Evolutionary conservation across 2,888 invertebrate genomes (phyloP).

Genomic region (Fragum fragum): DNA sequence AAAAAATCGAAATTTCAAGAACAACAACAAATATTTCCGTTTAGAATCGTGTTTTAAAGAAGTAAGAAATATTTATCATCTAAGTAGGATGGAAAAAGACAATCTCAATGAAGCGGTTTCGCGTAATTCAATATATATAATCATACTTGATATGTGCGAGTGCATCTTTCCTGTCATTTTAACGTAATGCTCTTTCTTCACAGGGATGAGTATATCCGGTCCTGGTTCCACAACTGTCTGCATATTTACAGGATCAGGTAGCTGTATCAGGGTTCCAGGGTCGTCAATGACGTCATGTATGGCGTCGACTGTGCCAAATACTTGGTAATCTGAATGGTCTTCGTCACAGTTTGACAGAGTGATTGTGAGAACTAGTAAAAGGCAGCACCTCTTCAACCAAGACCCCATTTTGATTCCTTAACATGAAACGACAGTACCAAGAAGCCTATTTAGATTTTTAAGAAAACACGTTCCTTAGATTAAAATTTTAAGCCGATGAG

Average conservation of each 20-base stretch:
- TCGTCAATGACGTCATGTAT: slow-evolving; percentile 9
- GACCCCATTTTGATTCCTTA: too few relatives aligned
- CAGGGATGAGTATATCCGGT: neutral
- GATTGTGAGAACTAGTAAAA: neutral
- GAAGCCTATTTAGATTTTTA: too few relatives aligned
- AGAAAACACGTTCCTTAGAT: too few relatives aligned
- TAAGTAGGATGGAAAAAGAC: too few relatives aligned
- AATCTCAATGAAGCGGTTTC: too few relatives aligned
- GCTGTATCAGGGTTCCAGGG: neutral
- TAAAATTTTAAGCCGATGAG: too few relatives aligned
- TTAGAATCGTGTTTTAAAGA: too few relatives aligned
- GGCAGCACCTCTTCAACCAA: neutral
- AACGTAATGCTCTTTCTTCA: slow-evolving; percentile 38
- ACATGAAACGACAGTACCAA: too few relatives aligned
- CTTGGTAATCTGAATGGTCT: neutral
- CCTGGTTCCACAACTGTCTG: slow-evolving; percentile 5
- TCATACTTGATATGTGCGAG: slow-evolving; percentile 40
- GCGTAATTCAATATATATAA: too few relatives aligned
- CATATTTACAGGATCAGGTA: neutral
- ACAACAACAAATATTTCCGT: too few relatives aligned
- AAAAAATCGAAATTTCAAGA: neutral
- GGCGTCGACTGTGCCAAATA: neutral
- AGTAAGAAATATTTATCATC: too few relatives aligned
- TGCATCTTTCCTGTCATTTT: slow-evolving; percentile 41
- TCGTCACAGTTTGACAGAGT: neutral